Percentiles rank a stretch among this genome's conserved stretches.
These are phyloP conservation scores for Syngnathus typhle DNA, from an alignment of 2,113 vertebrate genomes.

Conservation along the genomic window DNA sequence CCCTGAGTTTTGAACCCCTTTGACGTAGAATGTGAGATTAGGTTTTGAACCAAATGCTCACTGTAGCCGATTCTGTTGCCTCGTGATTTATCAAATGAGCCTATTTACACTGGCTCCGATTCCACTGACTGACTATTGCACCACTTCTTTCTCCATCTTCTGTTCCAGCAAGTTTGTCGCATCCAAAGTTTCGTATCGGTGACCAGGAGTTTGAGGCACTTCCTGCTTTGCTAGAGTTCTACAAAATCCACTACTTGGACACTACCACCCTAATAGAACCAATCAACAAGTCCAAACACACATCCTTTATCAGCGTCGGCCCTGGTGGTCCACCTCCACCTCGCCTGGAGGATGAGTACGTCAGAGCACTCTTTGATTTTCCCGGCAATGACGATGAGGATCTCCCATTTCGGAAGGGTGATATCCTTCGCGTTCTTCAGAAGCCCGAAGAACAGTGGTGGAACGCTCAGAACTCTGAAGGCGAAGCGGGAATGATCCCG, in stretches of 20 bases:
- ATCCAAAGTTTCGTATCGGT: conserved; percentile 88
- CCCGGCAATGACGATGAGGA: conserved; percentile 98
- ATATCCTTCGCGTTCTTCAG: conserved; percentile 88
- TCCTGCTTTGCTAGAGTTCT: conserved; percentile 94
- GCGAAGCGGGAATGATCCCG: conserved; percentile 94
- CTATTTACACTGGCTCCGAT: neutral
- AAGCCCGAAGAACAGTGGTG: conserved; percentile 99
- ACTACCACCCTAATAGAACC: conserved; percentile 98
- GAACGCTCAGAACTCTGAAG: conserved; percentile 92
- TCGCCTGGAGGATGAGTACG: conserved; percentile 87
- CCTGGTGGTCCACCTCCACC: conserved; percentile 69
- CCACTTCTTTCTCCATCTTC: neutral
- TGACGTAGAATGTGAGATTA: neutral
- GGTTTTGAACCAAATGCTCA: neutral
- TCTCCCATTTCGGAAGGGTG: conserved; percentile 96
- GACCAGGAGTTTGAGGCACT: conserved; percentile 98
- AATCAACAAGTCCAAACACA: conserved; percentile 85
- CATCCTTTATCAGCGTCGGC: conserved; percentile 59
- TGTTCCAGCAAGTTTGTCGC: conserved; percentile 70
- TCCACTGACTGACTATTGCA: neutral
- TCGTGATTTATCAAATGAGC: neutral
- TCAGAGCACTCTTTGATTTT: conserved; percentile 96
- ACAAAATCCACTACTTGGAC: conserved; percentile 99
- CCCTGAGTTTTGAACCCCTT: neutral
- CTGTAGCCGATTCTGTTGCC: neutral